Conservation (phyloP, 1,140 invertebrate species). For the Ips nitidus region DNA sequence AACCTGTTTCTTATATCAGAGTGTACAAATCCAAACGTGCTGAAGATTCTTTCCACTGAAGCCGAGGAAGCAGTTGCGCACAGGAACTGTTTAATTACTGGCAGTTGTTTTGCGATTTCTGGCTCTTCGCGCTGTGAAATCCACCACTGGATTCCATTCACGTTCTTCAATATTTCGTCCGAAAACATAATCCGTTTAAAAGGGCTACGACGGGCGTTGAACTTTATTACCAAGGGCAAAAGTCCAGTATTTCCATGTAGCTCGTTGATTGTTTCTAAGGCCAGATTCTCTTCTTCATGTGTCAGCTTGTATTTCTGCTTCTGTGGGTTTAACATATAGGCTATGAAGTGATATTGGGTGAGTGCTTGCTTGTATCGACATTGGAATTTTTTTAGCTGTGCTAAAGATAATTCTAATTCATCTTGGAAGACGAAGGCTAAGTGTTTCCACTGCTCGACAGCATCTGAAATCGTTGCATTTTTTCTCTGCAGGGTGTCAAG, state of each 20-base stretch:
- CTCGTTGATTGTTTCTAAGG: constrained; percentile 3
- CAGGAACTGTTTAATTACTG: background rate
- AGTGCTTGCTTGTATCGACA: too few species aligned
- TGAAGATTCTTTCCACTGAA: constrained; percentile 8
- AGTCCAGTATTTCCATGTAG: constrained; percentile 8
- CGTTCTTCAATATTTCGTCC: constrained; percentile 14
- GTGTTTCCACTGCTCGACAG: too few species aligned
- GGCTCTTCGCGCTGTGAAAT: background rate
- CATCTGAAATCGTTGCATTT: too few species aligned
- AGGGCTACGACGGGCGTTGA: background rate
- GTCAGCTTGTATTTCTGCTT: constrained; percentile 1
- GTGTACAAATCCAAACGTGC: background rate
- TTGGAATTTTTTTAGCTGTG: too few species aligned
- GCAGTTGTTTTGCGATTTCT: background rate
- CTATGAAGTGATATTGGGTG: background rate
- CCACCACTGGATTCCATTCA: constrained; percentile 18
- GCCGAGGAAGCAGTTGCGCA: background rate
- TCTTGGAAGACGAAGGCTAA: too few species aligned
- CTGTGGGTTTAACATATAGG: constrained; percentile 6
- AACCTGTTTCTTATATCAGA: background rate
- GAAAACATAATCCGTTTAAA: constrained; percentile 21
- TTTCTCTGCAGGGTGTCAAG: too few species aligned
- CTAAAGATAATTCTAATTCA: too few species aligned
- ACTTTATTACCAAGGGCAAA: background rate
- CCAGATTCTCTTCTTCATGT: background rate